A percentile compares a stretch with the other conserved stretches of the same genome.
These are phyloP conservation scores for Cololabis saira DNA, from an alignment of 2,113 vertebrate species.

Conservation along the genomic window DNA sequence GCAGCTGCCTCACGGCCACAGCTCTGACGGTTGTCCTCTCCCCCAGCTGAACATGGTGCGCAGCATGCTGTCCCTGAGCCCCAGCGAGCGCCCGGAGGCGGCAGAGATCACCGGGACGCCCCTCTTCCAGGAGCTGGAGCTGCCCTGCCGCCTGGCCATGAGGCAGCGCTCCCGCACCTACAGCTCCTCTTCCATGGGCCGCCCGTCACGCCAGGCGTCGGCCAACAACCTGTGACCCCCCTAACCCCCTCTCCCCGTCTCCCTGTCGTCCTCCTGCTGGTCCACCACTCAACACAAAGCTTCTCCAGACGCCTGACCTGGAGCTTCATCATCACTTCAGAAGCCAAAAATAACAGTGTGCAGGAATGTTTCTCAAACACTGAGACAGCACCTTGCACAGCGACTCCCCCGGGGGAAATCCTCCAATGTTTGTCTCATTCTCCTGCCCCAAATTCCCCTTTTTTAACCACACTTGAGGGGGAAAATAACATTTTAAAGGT, in stretches of 20 bases:
- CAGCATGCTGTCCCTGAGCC: slow-evolving; percentile 91
- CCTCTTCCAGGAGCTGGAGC: slow-evolving; percentile 91
- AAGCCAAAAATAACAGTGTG: not conserved
- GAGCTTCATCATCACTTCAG: slow-evolving; percentile 6
- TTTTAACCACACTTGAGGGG: slow-evolving; percentile 1
- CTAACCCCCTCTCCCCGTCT: not conserved
- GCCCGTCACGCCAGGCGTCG: slow-evolving; percentile 85
- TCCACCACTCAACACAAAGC: slow-evolving; percentile 21
- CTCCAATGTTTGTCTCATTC: not conserved
- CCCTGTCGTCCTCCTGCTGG: not conserved
- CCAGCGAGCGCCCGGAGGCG: slow-evolving; percentile 90
- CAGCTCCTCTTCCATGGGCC: slow-evolving; percentile 90
- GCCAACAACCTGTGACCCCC: slow-evolving; percentile 66
- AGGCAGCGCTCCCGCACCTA: slow-evolving; percentile 94
- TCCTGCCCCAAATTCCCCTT: not conserved
- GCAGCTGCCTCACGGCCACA: too few relatives aligned
- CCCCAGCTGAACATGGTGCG: slow-evolving; percentile 91
- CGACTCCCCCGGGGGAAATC: not conserved
- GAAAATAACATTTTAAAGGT: slow-evolving; percentile 36
- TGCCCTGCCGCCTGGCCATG: slow-evolving; percentile 85
- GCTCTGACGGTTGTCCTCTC: not conserved
- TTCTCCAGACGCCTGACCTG: not conserved
- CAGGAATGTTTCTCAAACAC: not conserved
- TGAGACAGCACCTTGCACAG: slow-evolving; percentile 3
- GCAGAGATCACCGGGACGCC: slow-evolving; percentile 89